Percentiles rank a stretch among this genome's conserved stretches.
phyloP scores from a whole-genome alignment of 2,797 vertebrate genomes.

The Crypturellus tataupa region DNA sequence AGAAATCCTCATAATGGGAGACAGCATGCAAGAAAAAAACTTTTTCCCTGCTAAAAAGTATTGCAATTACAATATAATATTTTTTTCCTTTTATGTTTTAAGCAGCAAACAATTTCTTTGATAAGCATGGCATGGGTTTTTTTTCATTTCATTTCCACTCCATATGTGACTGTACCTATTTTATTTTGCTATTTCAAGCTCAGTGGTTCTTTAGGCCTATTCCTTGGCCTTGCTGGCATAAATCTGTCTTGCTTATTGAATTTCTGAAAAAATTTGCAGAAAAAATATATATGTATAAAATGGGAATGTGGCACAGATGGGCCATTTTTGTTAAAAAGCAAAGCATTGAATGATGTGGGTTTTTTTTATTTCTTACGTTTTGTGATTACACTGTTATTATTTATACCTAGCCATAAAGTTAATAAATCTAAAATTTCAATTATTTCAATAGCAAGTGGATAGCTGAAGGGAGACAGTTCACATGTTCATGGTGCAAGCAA shows the following conservation, averaged over 20 bases:
- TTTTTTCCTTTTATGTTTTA: neutral
- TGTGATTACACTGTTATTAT: neutral
- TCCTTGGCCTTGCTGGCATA: neutral
- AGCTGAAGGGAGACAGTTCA: neutral
- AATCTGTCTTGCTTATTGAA: neutral
- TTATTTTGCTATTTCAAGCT: neutral
- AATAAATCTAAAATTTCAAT: neutral
- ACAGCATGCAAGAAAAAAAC: neutral
- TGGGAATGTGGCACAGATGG: neutral
- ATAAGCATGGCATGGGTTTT: neutral
- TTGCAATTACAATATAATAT: neutral
- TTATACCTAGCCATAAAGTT: neutral
- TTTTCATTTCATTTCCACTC: neutral
- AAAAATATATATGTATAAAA: neutral
- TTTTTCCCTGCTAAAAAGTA: neutral
- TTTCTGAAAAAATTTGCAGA: neutral
- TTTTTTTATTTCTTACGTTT: neutral
- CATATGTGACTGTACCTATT: neutral
- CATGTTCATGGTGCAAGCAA: neutral
- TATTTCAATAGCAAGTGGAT: neutral
- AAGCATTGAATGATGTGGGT: neutral
- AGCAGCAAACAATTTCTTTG: neutral
- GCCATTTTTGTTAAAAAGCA: neutral
- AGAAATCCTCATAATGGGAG: neutral
- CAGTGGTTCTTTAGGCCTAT: neutral